These are phyloP conservation scores for Fulica atra DNA, from an alignment of 2,113 vertebrate genomes.

Conservation along the genomic window DNA sequence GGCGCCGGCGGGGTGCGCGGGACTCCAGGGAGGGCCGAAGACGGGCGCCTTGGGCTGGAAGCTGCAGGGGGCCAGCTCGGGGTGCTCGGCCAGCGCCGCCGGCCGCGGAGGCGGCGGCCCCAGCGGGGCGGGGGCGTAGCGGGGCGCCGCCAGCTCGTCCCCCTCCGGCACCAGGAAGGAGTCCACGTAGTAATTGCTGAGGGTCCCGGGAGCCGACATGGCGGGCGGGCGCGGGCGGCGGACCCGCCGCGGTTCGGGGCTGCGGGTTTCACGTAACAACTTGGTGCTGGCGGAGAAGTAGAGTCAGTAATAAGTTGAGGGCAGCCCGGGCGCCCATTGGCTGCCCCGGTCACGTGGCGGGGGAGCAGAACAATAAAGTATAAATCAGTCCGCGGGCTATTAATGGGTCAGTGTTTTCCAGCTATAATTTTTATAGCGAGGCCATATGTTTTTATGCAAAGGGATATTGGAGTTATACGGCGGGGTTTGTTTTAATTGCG, in stretches of 20 bases:
- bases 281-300: slow-evolving; percentile 90
- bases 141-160: slow-evolving; percentile 87
- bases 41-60: slow-evolving; percentile 92
- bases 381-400: slow-evolving; percentile 98
- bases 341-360: slow-evolving; percentile 84
- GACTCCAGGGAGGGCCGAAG: slow-evolving; percentile 91
- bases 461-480: slow-evolving; percentile 87
- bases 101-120: slow-evolving; percentile 80
- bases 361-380: slow-evolving; percentile 96
- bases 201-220: slow-evolving; percentile 93
- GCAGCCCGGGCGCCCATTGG: slow-evolving; percentile 86
- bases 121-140: slow-evolving; percentile 83
- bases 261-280: slow-evolving; percentile 97
- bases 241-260: slow-evolving; percentile 92
- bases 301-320: slow-evolving; percentile 94
- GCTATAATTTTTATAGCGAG: slow-evolving; percentile 94
- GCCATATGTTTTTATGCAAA: slow-evolving; percentile 91
- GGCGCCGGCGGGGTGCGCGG: slow-evolving; percentile 87
- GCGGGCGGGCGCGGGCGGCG: slow-evolving; percentile 73
- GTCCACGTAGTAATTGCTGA: slow-evolving; percentile 96
- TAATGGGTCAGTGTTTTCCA: slow-evolving; percentile 94
- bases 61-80: slow-evolving; percentile 89
- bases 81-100: slow-evolving; percentile 84
- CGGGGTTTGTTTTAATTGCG: slow-evolving; percentile 85
- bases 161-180: slow-evolving; percentile 90